Base-by-base conservation (phyloP, 2,888 invertebrate genomes). In the Cecidostiba fungosa region DNA sequence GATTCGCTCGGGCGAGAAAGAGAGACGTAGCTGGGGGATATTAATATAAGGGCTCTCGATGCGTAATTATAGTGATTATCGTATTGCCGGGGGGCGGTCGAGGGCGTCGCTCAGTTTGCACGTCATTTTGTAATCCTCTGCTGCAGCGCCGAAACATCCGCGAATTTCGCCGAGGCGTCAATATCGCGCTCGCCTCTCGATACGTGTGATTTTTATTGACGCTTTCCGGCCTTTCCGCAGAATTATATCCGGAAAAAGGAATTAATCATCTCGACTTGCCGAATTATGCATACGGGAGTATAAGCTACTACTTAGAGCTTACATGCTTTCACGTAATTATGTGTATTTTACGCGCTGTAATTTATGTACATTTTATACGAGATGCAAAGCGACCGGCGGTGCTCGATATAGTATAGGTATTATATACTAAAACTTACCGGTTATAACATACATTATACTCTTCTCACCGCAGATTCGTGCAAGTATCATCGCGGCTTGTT, bases 51-150 rank as follows among this genome's bases (percentile, higher is more conserved):
- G 93, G 92, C 93, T 92, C 93, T 92, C 92, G 92, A 93, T 92
- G 91, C 92, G 92, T 93, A 93, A 93, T 93, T 93, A 93, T 93
- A 93, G 93, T 93, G 92, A 93, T 93, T 93, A 92, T 91, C 92
- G 92, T 91, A 93, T 92, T 93, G 93, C 93, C 93, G 92, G 89
- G 91, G 92, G 93, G 92, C 92, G 93, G 92, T 92, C 92, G 92
- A 92, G 92, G 93, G 92, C 93, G 93, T 92, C 93, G 90, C 92
- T 91, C 91, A 92, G 92, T 93, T 93, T 93, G 92, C 93, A 93
- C 93, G 92, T 93, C 93, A 92, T 93, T 92, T 93, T 91, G 91
- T 91, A 92, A 93, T 93, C 92, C 92, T 91, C 92, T 91, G 91
- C 91, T 89, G 89, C 90, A 89, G 90, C 88, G 89, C 89, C 77